Conservation (phyloP, 2,888 invertebrate genomes). For the Lymantria monacha region DNA sequence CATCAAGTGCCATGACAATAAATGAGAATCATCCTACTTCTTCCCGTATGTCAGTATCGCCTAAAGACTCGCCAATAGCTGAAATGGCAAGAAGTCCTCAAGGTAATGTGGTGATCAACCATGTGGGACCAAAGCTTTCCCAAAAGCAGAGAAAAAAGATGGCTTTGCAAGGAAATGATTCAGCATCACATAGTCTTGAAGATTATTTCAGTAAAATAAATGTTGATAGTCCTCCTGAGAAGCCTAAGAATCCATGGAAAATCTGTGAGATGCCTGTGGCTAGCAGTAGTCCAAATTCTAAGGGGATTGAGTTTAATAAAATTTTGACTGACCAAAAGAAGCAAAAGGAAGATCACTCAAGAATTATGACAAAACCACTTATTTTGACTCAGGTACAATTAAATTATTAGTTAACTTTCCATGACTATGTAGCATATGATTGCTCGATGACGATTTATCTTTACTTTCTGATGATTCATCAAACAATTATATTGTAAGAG, state of each 20-base stretch:
- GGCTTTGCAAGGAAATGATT: constrained; percentile 69
- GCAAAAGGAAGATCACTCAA: constrained; percentile 86
- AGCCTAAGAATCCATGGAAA: constrained; percentile 78
- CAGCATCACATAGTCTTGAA: constrained; percentile 49
- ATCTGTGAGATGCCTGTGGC: constrained; percentile 53
- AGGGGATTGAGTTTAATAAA: constrained; percentile 64
- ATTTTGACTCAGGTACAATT: constrained; percentile 86
- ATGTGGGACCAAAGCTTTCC: constrained; percentile 81
- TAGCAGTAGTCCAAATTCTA: constrained; percentile 66
- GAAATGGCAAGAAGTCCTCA: constrained; percentile 56
- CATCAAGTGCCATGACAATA: constrained; percentile 47
- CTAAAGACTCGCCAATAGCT: constrained; percentile 51
- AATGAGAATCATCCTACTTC: constrained; percentile 39
- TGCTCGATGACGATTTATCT: background rate
- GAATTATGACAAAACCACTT: constrained; percentile 88
- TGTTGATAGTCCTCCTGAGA: constrained; percentile 58
- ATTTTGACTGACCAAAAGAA: constrained; percentile 89
- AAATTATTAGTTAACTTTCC: background rate
- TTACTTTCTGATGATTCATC: no score
- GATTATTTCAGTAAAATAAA: constrained; percentile 52
- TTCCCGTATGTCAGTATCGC: constrained; percentile 61
- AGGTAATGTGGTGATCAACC: constrained; percentile 62
- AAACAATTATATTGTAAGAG: no score
- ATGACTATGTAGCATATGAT: background rate
- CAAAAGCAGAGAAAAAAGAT: constrained; percentile 85